phyloP scores from a whole-genome alignment of 2,797 vertebrate genomes.

The Crotalus adamanteus region DNA sequence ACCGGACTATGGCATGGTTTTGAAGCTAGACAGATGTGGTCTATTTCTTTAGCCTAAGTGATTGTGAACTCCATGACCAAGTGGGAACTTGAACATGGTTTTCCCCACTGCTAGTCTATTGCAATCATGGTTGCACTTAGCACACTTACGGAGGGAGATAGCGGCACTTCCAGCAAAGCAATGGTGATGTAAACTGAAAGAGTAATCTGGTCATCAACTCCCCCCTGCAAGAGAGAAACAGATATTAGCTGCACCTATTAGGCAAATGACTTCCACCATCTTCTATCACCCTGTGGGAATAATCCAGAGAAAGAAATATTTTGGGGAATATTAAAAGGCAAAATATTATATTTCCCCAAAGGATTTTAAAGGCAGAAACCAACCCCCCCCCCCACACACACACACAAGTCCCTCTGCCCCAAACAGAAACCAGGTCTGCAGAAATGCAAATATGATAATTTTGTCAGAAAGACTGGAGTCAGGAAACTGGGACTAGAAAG shows the following conservation, averaged over 20 bases:
- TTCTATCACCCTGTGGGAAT: neutral
- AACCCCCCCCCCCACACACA: too few relatives aligned
- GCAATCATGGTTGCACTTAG: neutral
- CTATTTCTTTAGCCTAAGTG: neutral
- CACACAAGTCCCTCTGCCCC: too few relatives aligned
- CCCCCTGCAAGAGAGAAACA: conserved; percentile 55
- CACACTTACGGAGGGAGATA: conserved; percentile 57
- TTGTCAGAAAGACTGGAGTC: too few relatives aligned
- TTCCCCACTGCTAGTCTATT: neutral
- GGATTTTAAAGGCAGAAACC: too few relatives aligned
- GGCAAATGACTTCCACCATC: neutral
- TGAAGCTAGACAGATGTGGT: neutral
- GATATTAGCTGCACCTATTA: neutral
- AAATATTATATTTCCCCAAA: too few relatives aligned
- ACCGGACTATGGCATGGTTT: neutral
- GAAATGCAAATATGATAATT: too few relatives aligned
- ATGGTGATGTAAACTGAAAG: conserved; percentile 68
- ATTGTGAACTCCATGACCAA: neutral
- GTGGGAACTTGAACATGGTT: neutral
- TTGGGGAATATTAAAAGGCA: too few relatives aligned
- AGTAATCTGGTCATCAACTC: conserved; percentile 60
- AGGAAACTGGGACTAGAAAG: too few relatives aligned
- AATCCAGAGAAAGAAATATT: too few relatives aligned
- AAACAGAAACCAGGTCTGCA: too few relatives aligned
- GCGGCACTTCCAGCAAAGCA: conserved; percentile 64